These are phyloP conservation scores for Calliphora vomitoria DNA, from an alignment of 2,888 invertebrate genomes.

Conservation along the genomic window DNA sequence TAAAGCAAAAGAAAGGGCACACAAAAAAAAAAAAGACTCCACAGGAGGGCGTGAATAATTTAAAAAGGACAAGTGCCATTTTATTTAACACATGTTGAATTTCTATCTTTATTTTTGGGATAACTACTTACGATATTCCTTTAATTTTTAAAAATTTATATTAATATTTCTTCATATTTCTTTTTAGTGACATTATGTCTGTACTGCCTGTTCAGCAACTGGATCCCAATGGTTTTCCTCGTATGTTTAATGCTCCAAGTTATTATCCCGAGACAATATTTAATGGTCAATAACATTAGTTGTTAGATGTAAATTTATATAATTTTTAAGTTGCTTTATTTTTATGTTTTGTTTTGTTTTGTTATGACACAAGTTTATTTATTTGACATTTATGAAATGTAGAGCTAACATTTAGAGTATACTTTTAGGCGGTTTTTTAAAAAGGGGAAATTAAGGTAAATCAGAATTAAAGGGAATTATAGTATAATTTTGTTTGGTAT, in stretches of 20 bases:
- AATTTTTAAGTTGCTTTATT: constrained; percentile 31
- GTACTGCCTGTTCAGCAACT: constrained; percentile 83
- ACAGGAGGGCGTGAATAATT: constrained; percentile 66
- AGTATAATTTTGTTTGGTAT: too few relatives aligned
- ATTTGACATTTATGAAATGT: constrained; percentile 1
- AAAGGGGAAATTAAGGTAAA: too few relatives aligned
- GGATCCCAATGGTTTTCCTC: constrained; percentile 83
- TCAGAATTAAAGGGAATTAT: too few relatives aligned
- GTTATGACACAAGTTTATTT: neutral
- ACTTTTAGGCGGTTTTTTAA: too few relatives aligned
- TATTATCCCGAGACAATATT: constrained; percentile 84
- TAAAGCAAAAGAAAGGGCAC: neutral
- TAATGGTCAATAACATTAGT: constrained; percentile 81
- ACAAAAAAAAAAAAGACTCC: constrained; percentile 23
- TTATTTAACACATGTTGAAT: constrained; percentile 57
- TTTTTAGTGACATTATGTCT: constrained; percentile 83
- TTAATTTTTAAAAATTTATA: neutral
- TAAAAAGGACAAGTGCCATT: constrained; percentile 68
- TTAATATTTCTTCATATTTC: constrained; percentile 32
- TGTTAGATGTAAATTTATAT: constrained; percentile 39
- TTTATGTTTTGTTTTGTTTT: neutral
- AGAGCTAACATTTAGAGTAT: too few relatives aligned
- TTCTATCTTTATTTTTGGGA: neutral
- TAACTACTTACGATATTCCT: neutral
- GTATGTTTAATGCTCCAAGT: constrained; percentile 84